Conservation (phyloP, 2,888 invertebrate genomes). For the Ectemnius continuus region DNA sequence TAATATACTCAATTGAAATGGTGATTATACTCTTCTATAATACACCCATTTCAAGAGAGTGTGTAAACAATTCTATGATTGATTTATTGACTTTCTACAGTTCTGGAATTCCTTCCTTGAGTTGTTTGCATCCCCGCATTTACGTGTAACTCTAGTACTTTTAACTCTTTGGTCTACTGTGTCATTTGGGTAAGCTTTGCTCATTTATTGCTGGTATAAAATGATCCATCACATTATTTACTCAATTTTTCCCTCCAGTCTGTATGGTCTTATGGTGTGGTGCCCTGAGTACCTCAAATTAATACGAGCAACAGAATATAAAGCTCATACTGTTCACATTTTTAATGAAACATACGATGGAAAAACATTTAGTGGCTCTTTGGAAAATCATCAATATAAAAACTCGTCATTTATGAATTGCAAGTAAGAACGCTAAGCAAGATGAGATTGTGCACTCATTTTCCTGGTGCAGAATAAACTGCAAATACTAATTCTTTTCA, state of each 20-base stretch:
- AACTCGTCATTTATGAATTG: slow-evolving; percentile 82
- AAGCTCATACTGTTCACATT: slow-evolving; percentile 68
- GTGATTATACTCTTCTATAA: slow-evolving; percentile 63
- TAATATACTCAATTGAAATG: slow-evolving; percentile 78
- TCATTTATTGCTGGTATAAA: slow-evolving; percentile 13
- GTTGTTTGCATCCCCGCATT: slow-evolving; percentile 83
- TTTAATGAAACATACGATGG: slow-evolving; percentile 75
- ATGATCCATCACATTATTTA: not conserved
- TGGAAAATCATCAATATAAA: slow-evolving; percentile 83
- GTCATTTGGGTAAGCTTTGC: slow-evolving; percentile 79
- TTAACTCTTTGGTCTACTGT: slow-evolving; percentile 81
- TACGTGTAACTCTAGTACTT: slow-evolving; percentile 82
- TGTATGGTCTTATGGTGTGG: slow-evolving; percentile 81
- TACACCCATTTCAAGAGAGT: not conserved
- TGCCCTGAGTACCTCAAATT: slow-evolving; percentile 80
- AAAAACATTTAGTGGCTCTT: slow-evolving; percentile 81
- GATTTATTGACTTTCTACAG: slow-evolving; percentile 75
- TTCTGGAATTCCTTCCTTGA: slow-evolving; percentile 86
- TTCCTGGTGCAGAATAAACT: not conserved
- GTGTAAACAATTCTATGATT: not conserved
- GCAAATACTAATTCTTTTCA: slow-evolving; percentile 49
- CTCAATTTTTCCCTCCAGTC: slow-evolving; percentile 75
- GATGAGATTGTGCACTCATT: not conserved
- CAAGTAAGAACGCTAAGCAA: slow-evolving; percentile 71
- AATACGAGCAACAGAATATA: slow-evolving; percentile 75